Evolutionary conservation across 2,888 invertebrate species (phyloP), one percentile per base, ranked within the genome.

Genomic region (Tigriopus californicus): DNA sequence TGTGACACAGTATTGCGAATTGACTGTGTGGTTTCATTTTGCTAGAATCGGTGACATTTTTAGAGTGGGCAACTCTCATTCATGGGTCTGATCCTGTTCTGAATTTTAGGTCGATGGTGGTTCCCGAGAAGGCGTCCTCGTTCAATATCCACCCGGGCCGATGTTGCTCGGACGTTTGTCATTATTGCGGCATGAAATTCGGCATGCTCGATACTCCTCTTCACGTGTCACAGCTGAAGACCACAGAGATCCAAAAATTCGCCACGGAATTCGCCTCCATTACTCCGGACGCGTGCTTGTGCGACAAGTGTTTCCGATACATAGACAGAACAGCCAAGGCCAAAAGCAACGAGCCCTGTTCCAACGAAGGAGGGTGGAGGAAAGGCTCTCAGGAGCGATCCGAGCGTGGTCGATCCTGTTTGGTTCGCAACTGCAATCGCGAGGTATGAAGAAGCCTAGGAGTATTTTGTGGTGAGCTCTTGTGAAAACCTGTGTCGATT

Each of bases 71-170:
- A 33, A 5, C 33, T 33, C 33, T 33, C 33, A 33, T 33, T 33
- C n/a, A n/a, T n/a, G n/a, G n/a, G 15, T 48, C 10, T 12, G n/a
- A 8, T 22, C 15, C 20, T 51, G 51, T 53, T 5, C 33, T 20
- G 5, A 6, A 10, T 56, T 56, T 6, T 41, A 51, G 42, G 42
- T 46, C 46, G 1, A 59, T 87, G 66, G 83, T 87, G 60, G 86
- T 88, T 65, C 87, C 87, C 1, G 86, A 88, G 72, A 87, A 87
- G 71, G 85, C 85, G 0, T 85, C 85, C 10, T 86, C 86, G 0
- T 87, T 87, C 71, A 84, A 84, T 67, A 85, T 87, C 66, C 87
- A 87, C 72, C 86, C 86, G 0, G 85, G 80, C 0, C 73, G 86
- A 11, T 71, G 85, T 56, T 88, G 87, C 68, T 81, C 81, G 69